Evolutionary conservation across 2,888 invertebrate species (phyloP).

Genomic region (Allolobophora icterica): DNA sequence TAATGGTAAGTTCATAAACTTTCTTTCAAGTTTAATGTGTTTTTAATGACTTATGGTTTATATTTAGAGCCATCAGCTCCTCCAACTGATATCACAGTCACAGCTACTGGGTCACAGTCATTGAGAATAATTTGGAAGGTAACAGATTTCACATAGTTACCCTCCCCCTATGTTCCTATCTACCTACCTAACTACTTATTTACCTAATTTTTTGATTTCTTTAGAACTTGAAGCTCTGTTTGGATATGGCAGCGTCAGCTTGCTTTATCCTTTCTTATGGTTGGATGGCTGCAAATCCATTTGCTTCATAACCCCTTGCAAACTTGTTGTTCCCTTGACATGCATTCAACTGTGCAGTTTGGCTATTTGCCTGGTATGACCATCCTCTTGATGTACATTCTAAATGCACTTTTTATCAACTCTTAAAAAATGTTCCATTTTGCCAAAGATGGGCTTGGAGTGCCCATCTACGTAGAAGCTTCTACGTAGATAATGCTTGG

Average conservation of each 20-base stretch:
- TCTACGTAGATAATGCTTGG: not conserved
- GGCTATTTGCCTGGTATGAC: not conserved
- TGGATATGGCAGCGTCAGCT: not conserved
- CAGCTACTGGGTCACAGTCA: constrained; percentile 77
- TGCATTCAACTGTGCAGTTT: not conserved
- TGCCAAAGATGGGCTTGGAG: too few relatives aligned
- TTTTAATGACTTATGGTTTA: not conserved
- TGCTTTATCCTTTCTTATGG: not conserved
- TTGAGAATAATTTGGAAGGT: constrained; percentile 79
- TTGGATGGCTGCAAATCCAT: not conserved
- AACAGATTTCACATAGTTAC: constrained; percentile 50
- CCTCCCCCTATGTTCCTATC: not conserved
- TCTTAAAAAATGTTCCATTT: too few relatives aligned
- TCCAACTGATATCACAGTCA: constrained; percentile 74
- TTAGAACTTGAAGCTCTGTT: not conserved
- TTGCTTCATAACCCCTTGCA: not conserved
- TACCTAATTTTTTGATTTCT: not conserved
- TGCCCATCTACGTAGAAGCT: not conserved
- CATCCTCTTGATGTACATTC: not conserved
- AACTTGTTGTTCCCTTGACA: too few relatives aligned
- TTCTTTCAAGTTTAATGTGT: too few relatives aligned
- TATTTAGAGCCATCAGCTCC: constrained; percentile 74
- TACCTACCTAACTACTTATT: not conserved
- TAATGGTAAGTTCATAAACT: not conserved
- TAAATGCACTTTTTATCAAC: too few relatives aligned